A percentile compares a stretch with the other conserved stretches of the same genome.
These are phyloP conservation scores for Chrysaora quinquecirrha DNA, from an alignment of 30 jellyfish, hydroid and myxozoan genomes.

Conservation along the genomic window DNA sequence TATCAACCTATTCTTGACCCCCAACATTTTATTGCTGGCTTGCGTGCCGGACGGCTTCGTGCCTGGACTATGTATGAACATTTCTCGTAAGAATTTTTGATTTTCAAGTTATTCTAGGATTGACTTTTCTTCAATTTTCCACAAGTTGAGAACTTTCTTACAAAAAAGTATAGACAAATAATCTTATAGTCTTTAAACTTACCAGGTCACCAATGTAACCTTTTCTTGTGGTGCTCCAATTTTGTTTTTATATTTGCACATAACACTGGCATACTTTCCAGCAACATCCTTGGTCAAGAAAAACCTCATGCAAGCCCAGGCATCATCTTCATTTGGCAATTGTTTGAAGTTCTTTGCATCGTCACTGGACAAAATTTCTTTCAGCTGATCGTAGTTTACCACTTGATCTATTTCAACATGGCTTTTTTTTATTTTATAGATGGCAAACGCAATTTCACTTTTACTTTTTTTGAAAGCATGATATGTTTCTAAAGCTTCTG, in stretches of 20 bases:
- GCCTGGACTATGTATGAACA: background rate
- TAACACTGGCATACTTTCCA: background rate
- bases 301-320: background rate
- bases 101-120: background rate
- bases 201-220: background rate
- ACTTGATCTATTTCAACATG: background rate
- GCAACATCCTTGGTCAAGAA: background rate
- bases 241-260: background rate
- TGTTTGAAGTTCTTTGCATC: conserved; percentile 2
- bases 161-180: background rate
- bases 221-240: background rate
- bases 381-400: background rate
- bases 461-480: background rate
- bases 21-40: no score
- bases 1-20: no score
- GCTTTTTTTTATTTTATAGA: background rate
- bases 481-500: background rate
- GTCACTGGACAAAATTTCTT: conserved; percentile 2
- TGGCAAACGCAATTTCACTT: background rate
- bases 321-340: background rate
- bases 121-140: background rate
- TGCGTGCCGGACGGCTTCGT: no score
- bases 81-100: background rate
- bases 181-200: background rate
- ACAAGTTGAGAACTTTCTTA: background rate